A percentile compares a stretch with the other conserved stretches of the same genome.
These are phyloP conservation scores for Vidua macroura DNA, from an alignment of 2,113 vertebrate genomes.

Conservation along the genomic window DNA sequence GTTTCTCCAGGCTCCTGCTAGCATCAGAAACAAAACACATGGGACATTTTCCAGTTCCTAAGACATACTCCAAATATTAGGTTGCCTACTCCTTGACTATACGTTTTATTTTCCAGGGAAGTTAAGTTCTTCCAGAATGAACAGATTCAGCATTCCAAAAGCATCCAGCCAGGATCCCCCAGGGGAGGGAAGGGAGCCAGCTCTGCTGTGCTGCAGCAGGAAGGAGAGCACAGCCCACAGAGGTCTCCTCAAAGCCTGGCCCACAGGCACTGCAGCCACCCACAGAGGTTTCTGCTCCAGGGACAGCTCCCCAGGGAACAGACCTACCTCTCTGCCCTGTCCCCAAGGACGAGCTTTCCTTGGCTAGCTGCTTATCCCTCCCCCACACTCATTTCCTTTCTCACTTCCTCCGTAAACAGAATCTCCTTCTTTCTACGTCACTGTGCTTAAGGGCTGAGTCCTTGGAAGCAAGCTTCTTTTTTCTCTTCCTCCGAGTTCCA, in stretches of 20 bases:
- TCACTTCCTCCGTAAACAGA: neutral
- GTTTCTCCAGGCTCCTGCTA: neutral
- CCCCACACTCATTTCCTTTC: neutral
- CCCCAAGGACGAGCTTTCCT: neutral
- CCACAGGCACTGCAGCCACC: neutral
- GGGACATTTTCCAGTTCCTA: neutral
- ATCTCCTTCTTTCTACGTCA: slow-evolving; percentile 16
- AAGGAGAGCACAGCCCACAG: neutral
- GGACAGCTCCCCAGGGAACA: neutral
- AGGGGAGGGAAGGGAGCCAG: neutral
- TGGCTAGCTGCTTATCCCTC: neutral
- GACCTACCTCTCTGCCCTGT: neutral
- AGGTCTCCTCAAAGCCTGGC: neutral
- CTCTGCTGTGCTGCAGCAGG: neutral
- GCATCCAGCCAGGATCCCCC: neutral
- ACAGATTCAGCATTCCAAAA: neutral
- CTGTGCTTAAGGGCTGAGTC: neutral
- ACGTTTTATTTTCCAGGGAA: neutral
- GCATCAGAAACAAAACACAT: neutral
- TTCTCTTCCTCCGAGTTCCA: neutral
- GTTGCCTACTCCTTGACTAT: rapidly evolving
- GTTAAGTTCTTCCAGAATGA: neutral
- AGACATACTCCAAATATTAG: neutral
- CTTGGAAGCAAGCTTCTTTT: neutral
- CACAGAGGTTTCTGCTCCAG: neutral